Evolutionary conservation across 2,888 invertebrate genomes (phyloP).

Genomic region (Cheilosia urbana): DNA sequence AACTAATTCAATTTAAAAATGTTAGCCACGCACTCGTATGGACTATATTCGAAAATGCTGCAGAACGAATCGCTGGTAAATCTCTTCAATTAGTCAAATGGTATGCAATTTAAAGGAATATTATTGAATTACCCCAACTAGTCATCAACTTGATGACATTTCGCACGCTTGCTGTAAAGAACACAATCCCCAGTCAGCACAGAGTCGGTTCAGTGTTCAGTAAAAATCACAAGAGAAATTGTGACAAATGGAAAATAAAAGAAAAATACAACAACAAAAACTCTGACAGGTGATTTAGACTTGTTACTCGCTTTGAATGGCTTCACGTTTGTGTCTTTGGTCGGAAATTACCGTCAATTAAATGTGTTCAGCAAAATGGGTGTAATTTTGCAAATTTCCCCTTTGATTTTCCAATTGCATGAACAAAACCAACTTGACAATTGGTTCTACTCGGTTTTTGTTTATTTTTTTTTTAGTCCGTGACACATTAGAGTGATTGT

Average conservation of each 20-base stretch:
- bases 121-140: slow-evolving; percentile 67
- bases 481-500: neutral
- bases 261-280: neutral
- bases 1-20: neutral
- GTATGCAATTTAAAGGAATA: slow-evolving; percentile 44
- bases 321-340: slow-evolving; percentile 26
- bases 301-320: slow-evolving; percentile 26
- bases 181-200: slow-evolving; percentile 11
- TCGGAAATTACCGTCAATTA: slow-evolving; percentile 69
- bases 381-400: slow-evolving; percentile 44
- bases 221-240: slow-evolving; percentile 49
- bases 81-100: slow-evolving; percentile 58
- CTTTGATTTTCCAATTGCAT: slow-evolving; percentile 35
- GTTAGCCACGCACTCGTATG: neutral
- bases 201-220: no score
- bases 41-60: neutral
- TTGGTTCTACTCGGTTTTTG: slow-evolving; percentile 9
- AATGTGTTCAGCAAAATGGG: slow-evolving; percentile 30
- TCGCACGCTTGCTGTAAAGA: slow-evolving; percentile 61
- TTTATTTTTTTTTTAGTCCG: neutral
- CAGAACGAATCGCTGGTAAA: slow-evolving; percentile 47
- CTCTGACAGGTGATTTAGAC: slow-evolving; percentile 44
- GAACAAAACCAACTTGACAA: slow-evolving; percentile 20
- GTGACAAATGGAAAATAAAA: slow-evolving; percentile 23
- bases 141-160: slow-evolving; percentile 50